Base-by-base conservation (phyloP, 2,113 vertebrate genomes). In the Speoplatyrhinus poulsoni region DNA sequence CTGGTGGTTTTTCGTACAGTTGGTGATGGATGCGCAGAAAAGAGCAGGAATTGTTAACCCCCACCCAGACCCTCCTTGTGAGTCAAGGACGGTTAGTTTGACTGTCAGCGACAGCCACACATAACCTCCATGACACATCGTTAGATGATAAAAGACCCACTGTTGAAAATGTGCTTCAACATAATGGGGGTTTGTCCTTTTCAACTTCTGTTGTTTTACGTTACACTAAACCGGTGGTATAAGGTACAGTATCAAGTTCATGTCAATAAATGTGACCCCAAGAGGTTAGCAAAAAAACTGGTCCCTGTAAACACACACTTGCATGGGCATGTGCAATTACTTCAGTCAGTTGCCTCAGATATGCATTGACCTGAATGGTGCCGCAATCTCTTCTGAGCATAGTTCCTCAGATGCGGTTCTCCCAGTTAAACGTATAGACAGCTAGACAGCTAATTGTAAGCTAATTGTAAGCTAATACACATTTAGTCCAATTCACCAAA, bases 81-180 rank as follows among this genome's bases (percentile, higher is more conserved):
- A 83, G 80, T 72, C 69, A 77, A 77, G 54, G 76, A 77, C 68
- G 78, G 76, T 86, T 90, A 80, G 76, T 86, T 90, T 86, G 87
- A 92, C 80, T 83, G 83, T 82, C 87, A 85, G 83, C 80, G 72
- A 90, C 90, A 91, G 87, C 69, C 72, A 83, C 84, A 76, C 85
- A 61, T 65, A 72, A 82, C 70, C 74, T 67, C 73, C 5, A 41
- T 77, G 58, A 86, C 82, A 77, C 72, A 56, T 53, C 58, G 74
- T 67, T 61, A 65, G 36, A 47, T 13, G 48, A 54, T 0, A 54
- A 41, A 63, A 75, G 12, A 32, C 4, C 12, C 46, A 13, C 12
- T 17, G 46, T 26, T 46, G 12, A 13, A 49, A 50, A 32, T 50
- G 17, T 32, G 32, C 3, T 50, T 26, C 26, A 26, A 3, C 10